These are phyloP conservation scores for Capromys pilorides DNA, from an alignment of 2,797 vertebrate genomes.

Conservation along the genomic window DNA sequence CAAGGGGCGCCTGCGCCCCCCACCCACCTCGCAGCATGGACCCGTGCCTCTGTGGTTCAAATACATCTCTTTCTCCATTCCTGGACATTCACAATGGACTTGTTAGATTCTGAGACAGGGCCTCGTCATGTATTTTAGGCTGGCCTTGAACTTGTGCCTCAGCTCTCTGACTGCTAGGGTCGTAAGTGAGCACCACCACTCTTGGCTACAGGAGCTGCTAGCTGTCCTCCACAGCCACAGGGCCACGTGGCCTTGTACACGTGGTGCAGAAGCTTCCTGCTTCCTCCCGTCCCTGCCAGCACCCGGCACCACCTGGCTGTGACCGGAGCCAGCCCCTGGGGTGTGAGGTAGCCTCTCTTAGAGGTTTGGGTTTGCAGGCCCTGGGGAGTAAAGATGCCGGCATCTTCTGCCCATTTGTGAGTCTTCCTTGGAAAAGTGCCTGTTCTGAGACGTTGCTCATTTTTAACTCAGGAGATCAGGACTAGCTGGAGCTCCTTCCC, in stretches of 20 bases:
- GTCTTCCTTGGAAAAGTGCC: constrained; percentile 10
- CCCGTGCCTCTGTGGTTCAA: rapidly evolving
- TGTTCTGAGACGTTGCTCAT: background rate
- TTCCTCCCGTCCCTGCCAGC: background rate
- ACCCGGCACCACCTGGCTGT: background rate
- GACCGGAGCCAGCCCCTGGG: background rate
- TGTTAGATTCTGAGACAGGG: background rate
- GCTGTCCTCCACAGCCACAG: background rate
- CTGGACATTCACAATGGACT: background rate
- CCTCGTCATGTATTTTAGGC: background rate
- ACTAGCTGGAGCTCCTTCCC: background rate
- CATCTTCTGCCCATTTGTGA: background rate
- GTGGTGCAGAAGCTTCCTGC: background rate
- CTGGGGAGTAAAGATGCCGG: background rate
- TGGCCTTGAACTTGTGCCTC: background rate
- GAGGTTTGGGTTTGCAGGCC: constrained; percentile 12
- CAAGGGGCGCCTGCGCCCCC: no score
- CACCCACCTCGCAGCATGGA: rapidly evolving
- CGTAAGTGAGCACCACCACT: background rate
- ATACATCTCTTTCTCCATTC: background rate
- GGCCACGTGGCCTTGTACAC: rapidly evolving
- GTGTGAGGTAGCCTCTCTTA: background rate
- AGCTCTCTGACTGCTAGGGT: background rate
- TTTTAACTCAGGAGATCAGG: background rate
- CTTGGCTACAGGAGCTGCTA: background rate